phyloP scores from a whole-genome alignment of 2,113 vertebrate genomes.

The Chloroceryle aenea region DNA sequence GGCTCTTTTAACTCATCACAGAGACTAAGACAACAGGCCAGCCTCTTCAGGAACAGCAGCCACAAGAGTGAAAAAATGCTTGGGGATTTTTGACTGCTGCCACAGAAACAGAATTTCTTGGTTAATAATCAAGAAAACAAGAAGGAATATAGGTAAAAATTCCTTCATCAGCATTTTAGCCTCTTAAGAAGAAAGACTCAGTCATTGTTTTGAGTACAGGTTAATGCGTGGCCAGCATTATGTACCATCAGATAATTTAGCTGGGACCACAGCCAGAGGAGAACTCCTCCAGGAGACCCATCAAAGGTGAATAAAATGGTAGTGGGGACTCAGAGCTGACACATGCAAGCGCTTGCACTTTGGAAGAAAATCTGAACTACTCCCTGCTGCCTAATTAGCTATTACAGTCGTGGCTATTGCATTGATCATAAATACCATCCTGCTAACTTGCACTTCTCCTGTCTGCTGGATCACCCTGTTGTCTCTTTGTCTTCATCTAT shows the following conservation, averaged over 20 bases:
- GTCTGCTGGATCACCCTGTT: not conserved
- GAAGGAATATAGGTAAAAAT: not conserved
- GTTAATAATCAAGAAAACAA: constrained; percentile 17
- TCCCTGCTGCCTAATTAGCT: constrained; percentile 44
- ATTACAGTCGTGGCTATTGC: not conserved
- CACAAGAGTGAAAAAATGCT: not conserved
- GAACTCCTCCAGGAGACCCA: not conserved
- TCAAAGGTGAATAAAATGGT: not conserved
- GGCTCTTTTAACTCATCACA: not conserved
- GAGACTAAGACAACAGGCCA: not conserved
- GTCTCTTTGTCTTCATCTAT: not conserved
- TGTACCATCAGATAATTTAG: not conserved
- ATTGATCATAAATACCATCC: not conserved
- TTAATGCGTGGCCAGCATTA: not conserved
- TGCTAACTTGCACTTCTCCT: not conserved
- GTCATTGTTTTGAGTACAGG: not conserved
- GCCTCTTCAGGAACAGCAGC: not conserved
- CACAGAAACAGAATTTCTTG: not conserved
- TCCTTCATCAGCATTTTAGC: not conserved
- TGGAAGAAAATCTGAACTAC: constrained; percentile 24
- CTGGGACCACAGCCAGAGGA: not conserved
- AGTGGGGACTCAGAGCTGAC: not conserved
- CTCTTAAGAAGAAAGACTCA: not conserved
- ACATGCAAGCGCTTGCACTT: not conserved
- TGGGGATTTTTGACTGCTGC: not conserved